Conservation (phyloP, 2,113 vertebrate genomes). For the Notarius quadriscutis region DNA sequence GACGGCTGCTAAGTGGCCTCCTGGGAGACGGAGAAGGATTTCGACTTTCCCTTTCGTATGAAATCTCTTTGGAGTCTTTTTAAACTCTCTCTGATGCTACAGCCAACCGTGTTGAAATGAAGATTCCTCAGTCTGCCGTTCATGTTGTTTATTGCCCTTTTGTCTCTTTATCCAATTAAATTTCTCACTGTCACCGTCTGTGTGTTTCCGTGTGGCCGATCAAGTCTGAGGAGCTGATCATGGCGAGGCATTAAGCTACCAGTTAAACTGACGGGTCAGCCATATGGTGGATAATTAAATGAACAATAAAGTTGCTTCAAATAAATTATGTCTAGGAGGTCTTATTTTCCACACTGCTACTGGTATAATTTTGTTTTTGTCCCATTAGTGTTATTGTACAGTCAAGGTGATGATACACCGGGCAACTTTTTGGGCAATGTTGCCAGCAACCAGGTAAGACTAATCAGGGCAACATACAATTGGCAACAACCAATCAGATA, state of each 20-base stretch:
- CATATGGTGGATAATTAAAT: not conserved
- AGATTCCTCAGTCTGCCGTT: not conserved
- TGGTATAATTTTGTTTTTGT: not conserved
- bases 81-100: constrained; percentile 1
- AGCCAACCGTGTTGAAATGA: not conserved
- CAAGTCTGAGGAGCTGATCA: constrained; percentile 35
- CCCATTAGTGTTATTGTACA: not conserved
- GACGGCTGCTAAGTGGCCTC: constrained; percentile 62
- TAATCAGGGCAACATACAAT: no score
- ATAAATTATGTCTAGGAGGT: not conserved
- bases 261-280: constrained; percentile 15
- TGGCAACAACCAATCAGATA: no score
- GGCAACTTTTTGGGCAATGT: no score
- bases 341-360: not conserved
- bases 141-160: not conserved
- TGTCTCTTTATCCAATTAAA: not conserved
- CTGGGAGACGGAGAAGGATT: constrained; percentile 55
- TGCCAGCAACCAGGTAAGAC: no score
- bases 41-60: constrained; percentile 42
- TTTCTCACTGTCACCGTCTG: not conserved
- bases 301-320: not conserved
- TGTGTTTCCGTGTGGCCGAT: constrained; percentile 9
- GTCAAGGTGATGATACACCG: no score
- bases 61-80: constrained; percentile 30
- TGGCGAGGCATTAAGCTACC: constrained; percentile 44